Base-by-base conservation (phyloP, 2,888 invertebrate species). In the Nezara viridula region DNA sequence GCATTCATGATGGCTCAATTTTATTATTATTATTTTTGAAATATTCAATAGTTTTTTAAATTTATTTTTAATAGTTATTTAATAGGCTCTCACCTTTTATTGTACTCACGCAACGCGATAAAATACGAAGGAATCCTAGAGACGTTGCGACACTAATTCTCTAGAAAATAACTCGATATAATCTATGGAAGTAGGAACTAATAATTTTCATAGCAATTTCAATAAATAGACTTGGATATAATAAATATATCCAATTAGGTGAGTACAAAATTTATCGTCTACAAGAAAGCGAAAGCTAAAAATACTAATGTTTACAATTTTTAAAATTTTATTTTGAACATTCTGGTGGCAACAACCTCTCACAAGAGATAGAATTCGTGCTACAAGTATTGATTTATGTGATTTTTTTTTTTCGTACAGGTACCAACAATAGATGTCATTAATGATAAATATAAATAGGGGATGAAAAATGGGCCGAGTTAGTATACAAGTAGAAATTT, bases 201-300 rank as follows among this genome's bases (percentile, higher is more conserved):
- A 73, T 73, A 73, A 73, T 73, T 73, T 73, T 73, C 66, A 21
- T 73, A 73, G 66, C 66, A 37, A 24, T 81, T 81, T 81, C 44
- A 81, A 81, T 81, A 81, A 81, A 81, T 47, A 24, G 40, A 24
- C 44, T 44, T 16, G 44, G 81, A 47, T 44, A 81, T n/a, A 81
- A 44, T 81, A 81, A 81, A 81, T 47, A 81, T 81, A 47, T 81
- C 81, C 81, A 81, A 81, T 81, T 81, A 81, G n/a, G 44, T 0
- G n/a, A 4, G 44, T n/a, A n/a, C 40, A 16, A 44, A 81, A 81
- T 81, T 81, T 81, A 81, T 81, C 12, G 14, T 44, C 16, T 12
- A 12, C 1, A 44, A 40, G 81, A 81, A 44, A 81, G 3, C 44
- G 24, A n/a, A 44, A 12, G 12, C 40, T 81, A 81, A 81, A 81